Percentiles rank a stretch among this genome's conserved stretches.
These are phyloP conservation scores for Tuta absoluta DNA, from an alignment of 2,888 invertebrate genomes.

Conservation along the genomic window DNA sequence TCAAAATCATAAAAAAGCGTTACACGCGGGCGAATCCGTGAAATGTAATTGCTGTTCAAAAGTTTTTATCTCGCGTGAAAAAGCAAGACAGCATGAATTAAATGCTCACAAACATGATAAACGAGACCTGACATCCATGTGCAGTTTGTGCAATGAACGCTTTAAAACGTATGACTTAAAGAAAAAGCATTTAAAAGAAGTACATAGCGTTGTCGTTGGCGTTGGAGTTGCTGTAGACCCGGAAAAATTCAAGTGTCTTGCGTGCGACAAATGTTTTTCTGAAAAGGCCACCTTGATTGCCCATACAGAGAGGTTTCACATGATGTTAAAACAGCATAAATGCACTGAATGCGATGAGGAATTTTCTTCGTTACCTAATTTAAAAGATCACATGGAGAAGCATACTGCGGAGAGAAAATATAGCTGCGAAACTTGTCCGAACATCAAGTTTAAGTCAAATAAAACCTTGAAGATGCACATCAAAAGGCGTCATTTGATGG, in stretches of 20 bases:
- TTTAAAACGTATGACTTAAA: conserved; percentile 51
- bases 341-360: conserved; percentile 37
- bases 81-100: conserved; percentile 45
- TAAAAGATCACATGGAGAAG: conserved; percentile 61
- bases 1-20: conserved; percentile 29
- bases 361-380: conserved; percentile 47
- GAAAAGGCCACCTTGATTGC: conserved; percentile 48
- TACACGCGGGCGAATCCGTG: conserved; percentile 38
- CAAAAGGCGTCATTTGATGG: conserved; percentile 57
- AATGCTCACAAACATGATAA: conserved; percentile 31
- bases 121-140: conserved; percentile 41
- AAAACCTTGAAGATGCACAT: conserved; percentile 46
- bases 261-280: conserved; percentile 56
- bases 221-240: conserved; percentile 27
- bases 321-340: conserved; percentile 27
- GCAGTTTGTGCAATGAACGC: conserved; percentile 50
- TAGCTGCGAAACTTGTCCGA: conserved; percentile 59
- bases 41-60: conserved; percentile 49
- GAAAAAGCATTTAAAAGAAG: conserved; percentile 56
- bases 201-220: conserved; percentile 45
- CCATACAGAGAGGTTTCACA: conserved; percentile 63
- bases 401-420: conserved; percentile 57
- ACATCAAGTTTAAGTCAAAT: conserved; percentile 41
- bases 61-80: conserved; percentile 56
- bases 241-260: conserved; percentile 52